phyloP scores from a whole-genome alignment of 2,888 invertebrate genomes.

The Dicyrtoma fusca region DNA sequence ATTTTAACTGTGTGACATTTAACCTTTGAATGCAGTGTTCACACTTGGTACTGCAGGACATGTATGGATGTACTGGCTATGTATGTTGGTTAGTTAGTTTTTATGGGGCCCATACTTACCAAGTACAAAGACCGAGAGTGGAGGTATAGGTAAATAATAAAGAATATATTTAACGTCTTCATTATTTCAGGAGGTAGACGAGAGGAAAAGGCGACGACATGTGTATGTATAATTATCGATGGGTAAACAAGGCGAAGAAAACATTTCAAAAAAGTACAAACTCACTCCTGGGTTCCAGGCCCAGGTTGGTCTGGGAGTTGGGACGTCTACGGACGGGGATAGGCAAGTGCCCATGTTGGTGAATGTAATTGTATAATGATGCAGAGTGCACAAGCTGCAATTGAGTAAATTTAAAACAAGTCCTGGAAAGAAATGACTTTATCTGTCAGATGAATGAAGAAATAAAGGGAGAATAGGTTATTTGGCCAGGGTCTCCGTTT shows the following conservation, averaged over 20 bases:
- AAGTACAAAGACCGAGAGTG: too few species aligned
- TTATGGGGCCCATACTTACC: too few species aligned
- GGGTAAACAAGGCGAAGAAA: constrained; percentile 37
- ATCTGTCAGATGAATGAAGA: constrained; percentile 41
- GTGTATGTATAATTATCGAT: constrained; percentile 32
- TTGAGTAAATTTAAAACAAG: too few species aligned
- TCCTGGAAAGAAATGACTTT: constrained; percentile 44
- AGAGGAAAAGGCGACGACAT: constrained; percentile 38
- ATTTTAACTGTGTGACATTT: too few species aligned
- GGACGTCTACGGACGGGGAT: background rate
- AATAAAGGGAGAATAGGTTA: constrained; percentile 9
- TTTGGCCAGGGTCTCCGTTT: constrained; percentile 35
- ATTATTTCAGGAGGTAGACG: constrained; percentile 27
- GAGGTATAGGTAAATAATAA: constrained; percentile 1
- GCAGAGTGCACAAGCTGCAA: background rate
- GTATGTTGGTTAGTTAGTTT: too few species aligned
- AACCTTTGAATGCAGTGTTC: too few species aligned
- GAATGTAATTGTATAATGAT: constrained; percentile 1
- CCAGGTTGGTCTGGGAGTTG: too few species aligned
- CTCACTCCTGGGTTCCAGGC: constrained; percentile 2
- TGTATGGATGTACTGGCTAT: too few species aligned
- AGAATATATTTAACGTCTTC: constrained; percentile 25
- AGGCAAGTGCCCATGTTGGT: background rate
- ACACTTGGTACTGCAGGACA: too few species aligned
- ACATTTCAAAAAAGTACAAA: constrained; percentile 12